phyloP scores from a whole-genome alignment of 2,888 invertebrate species.

The Himalopsyche anomala region DNA sequence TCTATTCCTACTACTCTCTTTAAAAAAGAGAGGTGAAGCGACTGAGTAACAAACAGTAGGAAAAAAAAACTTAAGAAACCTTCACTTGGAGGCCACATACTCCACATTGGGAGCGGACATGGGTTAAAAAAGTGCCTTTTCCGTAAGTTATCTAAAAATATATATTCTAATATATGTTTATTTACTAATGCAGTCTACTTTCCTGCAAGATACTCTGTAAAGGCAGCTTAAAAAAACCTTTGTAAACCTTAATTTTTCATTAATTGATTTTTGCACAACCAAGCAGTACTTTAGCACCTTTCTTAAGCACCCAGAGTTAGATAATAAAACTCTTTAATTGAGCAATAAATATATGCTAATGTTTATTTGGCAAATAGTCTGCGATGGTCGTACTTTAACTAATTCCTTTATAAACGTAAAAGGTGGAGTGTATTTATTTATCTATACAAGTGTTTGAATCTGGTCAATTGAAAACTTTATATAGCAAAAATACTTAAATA shows the following conservation, averaged over 20 bases:
- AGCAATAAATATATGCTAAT: conserved; percentile 22
- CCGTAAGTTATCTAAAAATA: no score
- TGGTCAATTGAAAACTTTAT: background rate
- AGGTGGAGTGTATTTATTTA: background rate
- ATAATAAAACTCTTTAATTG: conserved; percentile 29
- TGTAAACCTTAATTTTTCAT: background rate
- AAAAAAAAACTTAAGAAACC: no score
- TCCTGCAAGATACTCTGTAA: no score
- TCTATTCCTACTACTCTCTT: no score
- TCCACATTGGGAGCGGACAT: no score
- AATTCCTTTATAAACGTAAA: background rate
- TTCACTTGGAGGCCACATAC: no score
- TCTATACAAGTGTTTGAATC: background rate
- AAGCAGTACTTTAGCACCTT: background rate
- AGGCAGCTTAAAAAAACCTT: no score
- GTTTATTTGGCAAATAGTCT: conserved; percentile 53
- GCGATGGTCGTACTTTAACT: conserved; percentile 49
- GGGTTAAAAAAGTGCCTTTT: no score
- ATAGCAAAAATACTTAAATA: background rate
- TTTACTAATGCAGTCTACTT: no score
- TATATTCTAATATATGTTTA: no score
- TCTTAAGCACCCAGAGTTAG: background rate
- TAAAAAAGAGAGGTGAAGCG: no score
- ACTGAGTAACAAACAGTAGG: no score
- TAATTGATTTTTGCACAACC: background rate